Evolutionary conservation across 2,797 vertebrate species (phyloP).

Genomic region (Moxostoma hubbsi): DNA sequence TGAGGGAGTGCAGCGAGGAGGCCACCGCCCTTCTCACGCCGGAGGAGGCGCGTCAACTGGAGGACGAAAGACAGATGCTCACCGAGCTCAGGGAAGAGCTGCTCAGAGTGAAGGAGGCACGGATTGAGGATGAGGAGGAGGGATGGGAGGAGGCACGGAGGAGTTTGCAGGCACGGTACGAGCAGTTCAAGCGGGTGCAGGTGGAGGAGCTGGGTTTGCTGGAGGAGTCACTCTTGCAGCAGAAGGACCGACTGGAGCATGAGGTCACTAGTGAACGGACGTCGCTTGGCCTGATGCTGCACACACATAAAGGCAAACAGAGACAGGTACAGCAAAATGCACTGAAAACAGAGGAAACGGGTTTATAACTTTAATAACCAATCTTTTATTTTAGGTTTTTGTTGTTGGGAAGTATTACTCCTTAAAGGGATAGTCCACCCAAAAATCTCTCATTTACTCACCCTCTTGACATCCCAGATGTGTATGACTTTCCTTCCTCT

Average conservation of each 20-base stretch:
- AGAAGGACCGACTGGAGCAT: constrained; percentile 78
- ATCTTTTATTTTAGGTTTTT: too few relatives aligned
- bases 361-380: too few relatives aligned
- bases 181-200: constrained; percentile 84
- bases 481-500: too few relatives aligned
- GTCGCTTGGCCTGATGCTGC: constrained; percentile 68
- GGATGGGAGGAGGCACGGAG: constrained; percentile 71
- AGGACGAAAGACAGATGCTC: constrained; percentile 83
- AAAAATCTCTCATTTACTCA: too few relatives aligned
- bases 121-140: constrained; percentile 73
- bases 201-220: constrained; percentile 78
- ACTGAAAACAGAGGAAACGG: background rate
- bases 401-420: too few relatives aligned
- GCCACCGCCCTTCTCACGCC: constrained; percentile 73
- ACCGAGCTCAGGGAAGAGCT: constrained; percentile 84
- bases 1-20: constrained; percentile 83
- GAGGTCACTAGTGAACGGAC: constrained; percentile 77
- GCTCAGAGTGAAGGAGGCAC: constrained; percentile 82
- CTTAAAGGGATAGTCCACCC: too few relatives aligned
- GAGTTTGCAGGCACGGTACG: constrained; percentile 75
- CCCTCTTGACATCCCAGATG: too few relatives aligned
- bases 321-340: constrained; percentile 53
- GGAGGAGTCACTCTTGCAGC: constrained; percentile 80
- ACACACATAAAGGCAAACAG: constrained; percentile 65
- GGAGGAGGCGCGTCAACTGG: constrained; percentile 77